These are phyloP conservation scores for Heliothis peltigera DNA, from an alignment of 2,888 invertebrate species.

Conservation along the genomic window DNA sequence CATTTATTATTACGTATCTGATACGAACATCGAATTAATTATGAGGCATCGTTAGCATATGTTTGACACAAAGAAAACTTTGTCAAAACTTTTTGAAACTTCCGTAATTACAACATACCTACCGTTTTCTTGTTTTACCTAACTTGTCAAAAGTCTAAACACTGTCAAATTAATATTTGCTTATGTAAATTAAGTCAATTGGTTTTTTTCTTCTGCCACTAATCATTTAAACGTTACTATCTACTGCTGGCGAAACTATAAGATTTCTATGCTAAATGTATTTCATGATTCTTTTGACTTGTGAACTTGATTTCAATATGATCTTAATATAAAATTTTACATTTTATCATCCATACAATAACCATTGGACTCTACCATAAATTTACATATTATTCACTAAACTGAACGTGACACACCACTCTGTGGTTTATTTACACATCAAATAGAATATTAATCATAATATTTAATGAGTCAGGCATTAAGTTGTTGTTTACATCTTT, in stretches of 20 bases:
- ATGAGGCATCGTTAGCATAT: background rate
- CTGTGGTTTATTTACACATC: constrained; percentile 12
- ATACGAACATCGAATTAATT: background rate
- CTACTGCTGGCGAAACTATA: no score
- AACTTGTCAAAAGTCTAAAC: no score
- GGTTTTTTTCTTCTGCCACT: no score
- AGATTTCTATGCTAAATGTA: no score
- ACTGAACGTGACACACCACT: constrained; percentile 7
- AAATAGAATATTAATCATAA: constrained; percentile 23
- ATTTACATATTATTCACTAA: constrained; percentile 11
- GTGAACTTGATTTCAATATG: no score
- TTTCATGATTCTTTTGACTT: no score
- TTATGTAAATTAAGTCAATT: no score
- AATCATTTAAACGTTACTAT: no score
- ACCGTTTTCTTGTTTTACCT: background rate
- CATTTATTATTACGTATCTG: background rate
- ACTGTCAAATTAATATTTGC: no score
- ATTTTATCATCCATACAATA: constrained; percentile 24
- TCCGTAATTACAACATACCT: constrained; percentile 1
- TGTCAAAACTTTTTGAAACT: constrained; percentile 12
- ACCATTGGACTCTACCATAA: constrained; percentile 26
- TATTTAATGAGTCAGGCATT: constrained; percentile 31
- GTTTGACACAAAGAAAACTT: constrained; percentile 35
- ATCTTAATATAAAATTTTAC: no score
- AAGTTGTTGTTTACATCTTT: constrained; percentile 22